Base-by-base conservation (phyloP, 2,113 vertebrate genomes). In the Coturnix japonica region DNA sequence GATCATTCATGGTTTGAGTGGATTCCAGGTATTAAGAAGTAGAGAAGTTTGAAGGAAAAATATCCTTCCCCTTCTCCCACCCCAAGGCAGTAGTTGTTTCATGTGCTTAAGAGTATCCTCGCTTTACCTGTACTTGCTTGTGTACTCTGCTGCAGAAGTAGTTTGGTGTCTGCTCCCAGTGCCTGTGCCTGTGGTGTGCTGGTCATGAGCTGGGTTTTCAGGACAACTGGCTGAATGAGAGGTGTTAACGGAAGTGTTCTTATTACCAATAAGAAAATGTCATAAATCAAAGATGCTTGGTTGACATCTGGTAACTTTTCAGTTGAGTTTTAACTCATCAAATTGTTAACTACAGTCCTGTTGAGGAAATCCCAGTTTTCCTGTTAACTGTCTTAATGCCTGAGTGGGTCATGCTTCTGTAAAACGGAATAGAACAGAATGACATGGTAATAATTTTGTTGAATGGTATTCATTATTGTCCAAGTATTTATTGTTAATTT, bases 131-230 rank as follows among this genome's bases (percentile, higher is more conserved):
- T 31, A 22, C 57, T 54, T 5, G 5, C 49, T 26, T 65, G 7
- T 31, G 20, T 51, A 19, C 10, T 9, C 47, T 67, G 13, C 35
- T 5, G 6, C 26, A 19, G 26, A 16, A 2, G 2, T 33, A 1
- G 37, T 44, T 47, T 1, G 46, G 6, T 49, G 14, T 49, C 19
- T 63, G 25, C 5, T 77, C 3, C 4, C 25, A 13, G 2, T 9
- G 5, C 61, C 33, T 0, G 0, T 13, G 7, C 25, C 11, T 7
- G 5, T 39, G 3, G 30, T 39, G 11, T 2, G 8, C 3, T 3
- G 31, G 43, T 35, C 0, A 1, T 1, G 7, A 6, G 11, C 1
- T 3, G 35, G 11, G 43, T 30, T 76, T 37, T 11, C 7, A 22
- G 79, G 18, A 18, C 41, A 37, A 35, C 46, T 33, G 19, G 7